Percentiles rank a stretch among this genome's conserved stretches.
Conservation (phyloP, 1,140 invertebrate species). For the Lanistes nyassanus region DNA sequence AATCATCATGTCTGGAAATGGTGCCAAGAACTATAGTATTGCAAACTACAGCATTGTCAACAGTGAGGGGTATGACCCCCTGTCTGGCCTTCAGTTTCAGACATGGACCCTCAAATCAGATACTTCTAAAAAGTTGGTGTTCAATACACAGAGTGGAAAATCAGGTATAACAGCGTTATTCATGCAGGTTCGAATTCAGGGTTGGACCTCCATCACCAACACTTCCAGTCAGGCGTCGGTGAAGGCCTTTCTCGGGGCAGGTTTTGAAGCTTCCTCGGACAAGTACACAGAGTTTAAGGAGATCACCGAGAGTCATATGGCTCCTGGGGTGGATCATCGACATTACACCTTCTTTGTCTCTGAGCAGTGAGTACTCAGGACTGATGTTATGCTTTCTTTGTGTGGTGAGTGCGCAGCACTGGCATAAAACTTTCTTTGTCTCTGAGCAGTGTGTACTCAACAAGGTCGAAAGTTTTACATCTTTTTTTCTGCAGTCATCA, state of each 20-base stretch:
- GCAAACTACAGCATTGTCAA: conserved; percentile 31
- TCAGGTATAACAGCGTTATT: conserved; percentile 23
- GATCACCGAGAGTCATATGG: conserved; percentile 33
- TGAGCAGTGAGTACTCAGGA: conserved; percentile 1
- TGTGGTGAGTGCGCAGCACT: too few relatives aligned
- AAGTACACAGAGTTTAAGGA: conserved; percentile 26
- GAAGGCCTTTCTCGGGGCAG: conserved; percentile 41
- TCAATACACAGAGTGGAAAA: conserved; percentile 21
- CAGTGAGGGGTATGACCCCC: conserved; percentile 41
- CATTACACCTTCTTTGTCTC: conserved; percentile 48
- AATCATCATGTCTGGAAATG: conserved; percentile 38
- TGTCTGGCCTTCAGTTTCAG: conserved; percentile 23
- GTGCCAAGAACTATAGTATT: conserved; percentile 27
- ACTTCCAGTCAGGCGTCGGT: conserved; percentile 8
- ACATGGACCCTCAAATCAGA: conserved; percentile 21
- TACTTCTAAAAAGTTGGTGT: conserved; percentile 29
- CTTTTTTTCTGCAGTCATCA: background rate
- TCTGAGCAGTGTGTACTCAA: background rate
- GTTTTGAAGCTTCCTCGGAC: conserved; percentile 32
- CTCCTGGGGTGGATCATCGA: conserved; percentile 38
- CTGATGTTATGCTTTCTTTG: too few relatives aligned
- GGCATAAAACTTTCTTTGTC: conserved; percentile 49
- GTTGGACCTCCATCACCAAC: conserved; percentile 22
- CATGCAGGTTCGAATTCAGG: conserved; percentile 37
- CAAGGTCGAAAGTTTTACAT: background rate